Base-by-base conservation (phyloP, 2,888 invertebrate species). In the Epinotia bilunana region DNA sequence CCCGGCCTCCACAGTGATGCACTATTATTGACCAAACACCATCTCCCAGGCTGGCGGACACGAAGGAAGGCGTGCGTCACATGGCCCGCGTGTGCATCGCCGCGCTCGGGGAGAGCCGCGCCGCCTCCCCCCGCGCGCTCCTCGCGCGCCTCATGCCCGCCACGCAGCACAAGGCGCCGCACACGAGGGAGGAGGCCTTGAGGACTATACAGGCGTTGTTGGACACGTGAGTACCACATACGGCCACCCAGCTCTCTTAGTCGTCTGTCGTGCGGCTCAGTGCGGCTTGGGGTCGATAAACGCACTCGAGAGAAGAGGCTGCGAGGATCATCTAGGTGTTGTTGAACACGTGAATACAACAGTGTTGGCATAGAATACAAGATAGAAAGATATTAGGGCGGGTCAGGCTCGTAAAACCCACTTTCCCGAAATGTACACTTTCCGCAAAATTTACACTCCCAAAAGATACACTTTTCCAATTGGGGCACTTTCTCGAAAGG, bases 241-340 rank as follows among this genome's bases (percentile, higher is more conserved):
- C 5, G 55, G 55, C 55, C 55, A 57, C 20, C 12, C 18, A 20
- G 57, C 23, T 13, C 12, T 28, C 4, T 23, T 28, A 23, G 11
- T 28, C 13, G 11, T 28, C 13, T 6, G 33, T 5, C 28, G 23
- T 28, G 23, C n/a, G n/a, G n/a, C 33, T 33, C 33, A 33, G 7
- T 33, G 33, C 6, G 33, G 33, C 7, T 33, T 33, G 33, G 7
- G 33, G 33, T 0, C 33, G 33, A 6, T 33, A 98, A 88, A 97
- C 98, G 83, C 98, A 98, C 94, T 97, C 99, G 53, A 92, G 98
- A 71, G 98, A 99, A 86, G 99, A 99, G 90, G 96, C 97, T 49
- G 94, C 98, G 78, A 95, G 97, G 80, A 97, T 97, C 81, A 95
- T 99, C 80, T 97, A 97, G 78, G 96, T 97, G 74, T 95, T 98